Conservation (phyloP, 2,797 vertebrate genomes). For the Poeciliopsis presidionis region DNA sequence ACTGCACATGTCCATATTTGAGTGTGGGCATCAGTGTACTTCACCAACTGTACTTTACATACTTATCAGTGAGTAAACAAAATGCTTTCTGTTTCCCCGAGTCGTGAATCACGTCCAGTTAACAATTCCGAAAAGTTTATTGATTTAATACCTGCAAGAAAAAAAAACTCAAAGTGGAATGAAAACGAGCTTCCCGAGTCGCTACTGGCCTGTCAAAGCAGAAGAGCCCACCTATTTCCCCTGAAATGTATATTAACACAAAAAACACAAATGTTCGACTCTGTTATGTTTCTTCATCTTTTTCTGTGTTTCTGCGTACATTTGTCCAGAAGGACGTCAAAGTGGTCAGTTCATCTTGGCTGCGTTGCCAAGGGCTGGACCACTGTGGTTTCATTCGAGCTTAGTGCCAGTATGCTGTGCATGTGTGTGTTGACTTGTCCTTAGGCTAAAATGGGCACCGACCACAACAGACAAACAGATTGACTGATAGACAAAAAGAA, state of each 20-base stretch:
- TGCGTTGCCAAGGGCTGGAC: slow-evolving; percentile 74
- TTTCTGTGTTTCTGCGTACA: slow-evolving; percentile 37
- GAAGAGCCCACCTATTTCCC: background rate
- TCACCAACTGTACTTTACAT: slow-evolving; percentile 28
- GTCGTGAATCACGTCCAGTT: slow-evolving; percentile 37
- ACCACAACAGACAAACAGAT: slow-evolving; percentile 79
- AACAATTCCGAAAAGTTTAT: slow-evolving; percentile 11
- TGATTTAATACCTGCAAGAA: slow-evolving; percentile 6
- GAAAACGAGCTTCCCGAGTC: background rate
- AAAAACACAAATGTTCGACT: slow-evolving; percentile 17
- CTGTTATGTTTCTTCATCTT: slow-evolving; percentile 17
- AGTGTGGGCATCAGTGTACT: slow-evolving; percentile 21
- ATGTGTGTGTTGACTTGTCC: slow-evolving; percentile 61
- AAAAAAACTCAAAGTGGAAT: background rate
- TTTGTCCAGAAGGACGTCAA: slow-evolving; percentile 71
- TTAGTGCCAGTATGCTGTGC: slow-evolving; percentile 53
- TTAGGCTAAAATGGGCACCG: slow-evolving; percentile 71
- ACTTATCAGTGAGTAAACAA: slow-evolving; percentile 48
- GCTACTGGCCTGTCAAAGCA: background rate
- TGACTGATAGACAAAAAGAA: slow-evolving; percentile 73
- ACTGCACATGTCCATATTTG: slow-evolving; percentile 27
- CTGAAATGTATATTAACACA: slow-evolving; percentile 19
- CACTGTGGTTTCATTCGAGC: slow-evolving; percentile 76
- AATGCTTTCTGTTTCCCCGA: slow-evolving; percentile 34
- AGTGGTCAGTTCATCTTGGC: slow-evolving; percentile 75